Conservation (phyloP, 2,113 vertebrate genomes). For the Tragulus kanchil region DNA sequence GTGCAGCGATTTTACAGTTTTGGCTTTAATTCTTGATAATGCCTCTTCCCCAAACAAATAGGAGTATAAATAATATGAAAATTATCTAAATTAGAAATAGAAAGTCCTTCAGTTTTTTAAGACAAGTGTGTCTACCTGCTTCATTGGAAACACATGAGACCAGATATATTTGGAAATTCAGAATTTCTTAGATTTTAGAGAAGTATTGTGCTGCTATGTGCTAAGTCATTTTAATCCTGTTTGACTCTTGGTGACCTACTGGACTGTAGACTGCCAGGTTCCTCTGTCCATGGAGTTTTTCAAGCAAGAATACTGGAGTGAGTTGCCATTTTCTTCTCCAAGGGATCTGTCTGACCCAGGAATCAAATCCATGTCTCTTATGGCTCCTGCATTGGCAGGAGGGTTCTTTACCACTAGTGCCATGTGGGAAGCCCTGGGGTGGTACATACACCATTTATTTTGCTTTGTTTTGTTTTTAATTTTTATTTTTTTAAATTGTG, state of each 20-base stretch:
- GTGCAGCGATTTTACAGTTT: neutral
- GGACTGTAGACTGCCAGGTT: neutral
- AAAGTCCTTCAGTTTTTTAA: neutral
- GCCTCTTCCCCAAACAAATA: neutral
- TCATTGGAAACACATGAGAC: neutral
- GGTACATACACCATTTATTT: neutral
- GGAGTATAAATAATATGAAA: neutral
- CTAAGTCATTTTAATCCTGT: neutral
- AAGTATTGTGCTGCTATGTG: neutral
- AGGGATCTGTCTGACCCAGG: neutral
- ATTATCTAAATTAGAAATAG: neutral
- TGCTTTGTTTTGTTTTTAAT: neutral
- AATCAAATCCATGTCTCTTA: neutral
- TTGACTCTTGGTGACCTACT: neutral
- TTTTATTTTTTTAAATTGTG: neutral
- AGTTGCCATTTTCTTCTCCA: neutral
- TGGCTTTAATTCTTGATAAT: slow-evolving; percentile 17
- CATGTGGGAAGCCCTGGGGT: rapidly evolving
- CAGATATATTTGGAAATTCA: neutral
- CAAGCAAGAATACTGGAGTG: neutral
- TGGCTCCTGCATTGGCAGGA: neutral
- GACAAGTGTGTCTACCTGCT: neutral
- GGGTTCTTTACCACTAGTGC: neutral
- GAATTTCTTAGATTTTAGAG: neutral
- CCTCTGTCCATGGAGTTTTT: neutral